phyloP scores from a whole-genome alignment of 23 tunicate genomes.

The Styela clava region DNA sequence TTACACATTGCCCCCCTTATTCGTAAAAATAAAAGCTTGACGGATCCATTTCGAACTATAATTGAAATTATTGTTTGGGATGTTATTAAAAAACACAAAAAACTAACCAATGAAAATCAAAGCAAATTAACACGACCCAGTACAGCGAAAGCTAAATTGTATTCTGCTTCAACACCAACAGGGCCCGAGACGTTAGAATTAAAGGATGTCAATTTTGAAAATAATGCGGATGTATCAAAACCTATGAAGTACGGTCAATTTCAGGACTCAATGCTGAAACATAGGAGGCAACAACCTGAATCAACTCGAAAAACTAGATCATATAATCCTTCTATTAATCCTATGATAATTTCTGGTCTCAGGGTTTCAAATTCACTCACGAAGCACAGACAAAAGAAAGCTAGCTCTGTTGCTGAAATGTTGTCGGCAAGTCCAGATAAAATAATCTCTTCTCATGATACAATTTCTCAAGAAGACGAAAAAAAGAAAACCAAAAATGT shows the following conservation, averaged over 20 bases:
- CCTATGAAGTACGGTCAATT: neutral
- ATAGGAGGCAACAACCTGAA: neutral
- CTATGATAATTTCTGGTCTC: slow-evolving; percentile 2
- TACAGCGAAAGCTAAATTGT: neutral
- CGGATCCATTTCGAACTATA: slow-evolving; percentile 38
- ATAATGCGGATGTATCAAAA: neutral
- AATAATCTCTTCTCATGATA: neutral
- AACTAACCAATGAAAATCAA: neutral
- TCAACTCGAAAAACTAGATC: neutral
- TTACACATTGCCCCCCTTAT: slow-evolving; percentile 48
- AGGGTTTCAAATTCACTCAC: neutral
- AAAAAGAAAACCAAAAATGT: neutral
- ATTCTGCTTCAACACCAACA: neutral
- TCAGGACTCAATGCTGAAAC: too few species aligned
- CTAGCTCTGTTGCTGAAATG: slow-evolving; percentile 35
- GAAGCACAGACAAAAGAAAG: neutral
- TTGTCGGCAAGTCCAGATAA: slow-evolving; percentile 38
- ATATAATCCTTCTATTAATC: neutral
- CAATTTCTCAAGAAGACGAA: neutral
- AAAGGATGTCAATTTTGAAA: neutral
- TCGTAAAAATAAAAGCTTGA: slow-evolving; percentile 28
- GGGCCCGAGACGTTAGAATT: neutral
- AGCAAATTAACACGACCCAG: neutral
- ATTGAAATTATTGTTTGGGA: slow-evolving; percentile 54
- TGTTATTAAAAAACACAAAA: neutral